Conservation (phyloP, 2,113 vertebrate genomes). For the Aegithalos caudatus region DNA sequence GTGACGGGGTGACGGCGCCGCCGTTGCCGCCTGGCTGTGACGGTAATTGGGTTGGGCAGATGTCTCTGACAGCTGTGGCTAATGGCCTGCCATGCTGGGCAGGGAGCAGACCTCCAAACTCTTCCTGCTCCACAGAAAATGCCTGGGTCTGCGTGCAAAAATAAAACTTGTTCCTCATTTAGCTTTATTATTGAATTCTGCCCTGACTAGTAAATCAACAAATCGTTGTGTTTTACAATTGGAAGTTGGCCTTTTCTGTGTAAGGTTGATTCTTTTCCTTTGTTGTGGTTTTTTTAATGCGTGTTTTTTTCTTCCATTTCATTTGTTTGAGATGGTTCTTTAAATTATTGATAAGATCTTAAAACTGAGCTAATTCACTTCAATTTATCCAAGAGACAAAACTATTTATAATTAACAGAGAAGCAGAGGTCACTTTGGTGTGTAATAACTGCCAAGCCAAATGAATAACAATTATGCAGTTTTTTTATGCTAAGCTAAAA, state of each 20-base stretch:
- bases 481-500: conserved; percentile 34
- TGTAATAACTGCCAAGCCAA: conserved; percentile 5
- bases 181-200: background rate
- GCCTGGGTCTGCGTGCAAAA: background rate
- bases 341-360: conserved; percentile 72
- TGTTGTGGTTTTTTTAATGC: background rate
- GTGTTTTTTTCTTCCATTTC: background rate
- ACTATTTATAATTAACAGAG: conserved; percentile 73
- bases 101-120: background rate
- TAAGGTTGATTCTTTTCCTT: background rate
- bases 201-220: background rate
- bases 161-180: background rate
- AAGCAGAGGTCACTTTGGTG: conserved; percentile 61
- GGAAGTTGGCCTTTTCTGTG: background rate
- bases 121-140: conserved; percentile 7
- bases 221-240: background rate
- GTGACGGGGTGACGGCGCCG: background rate
- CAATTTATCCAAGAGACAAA: conserved; percentile 61
- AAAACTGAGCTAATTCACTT: conserved; percentile 66
- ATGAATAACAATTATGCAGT: conserved; percentile 47
- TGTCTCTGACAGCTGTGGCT: conserved; percentile 79
- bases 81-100: conserved; percentile 63
- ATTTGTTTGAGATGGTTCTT: conserved; percentile 47
- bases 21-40: conserved; percentile 66
- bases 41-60: conserved; percentile 78